phyloP scores from a whole-genome alignment of 2,888 invertebrate species.

The Liposcelis brunnea region DNA sequence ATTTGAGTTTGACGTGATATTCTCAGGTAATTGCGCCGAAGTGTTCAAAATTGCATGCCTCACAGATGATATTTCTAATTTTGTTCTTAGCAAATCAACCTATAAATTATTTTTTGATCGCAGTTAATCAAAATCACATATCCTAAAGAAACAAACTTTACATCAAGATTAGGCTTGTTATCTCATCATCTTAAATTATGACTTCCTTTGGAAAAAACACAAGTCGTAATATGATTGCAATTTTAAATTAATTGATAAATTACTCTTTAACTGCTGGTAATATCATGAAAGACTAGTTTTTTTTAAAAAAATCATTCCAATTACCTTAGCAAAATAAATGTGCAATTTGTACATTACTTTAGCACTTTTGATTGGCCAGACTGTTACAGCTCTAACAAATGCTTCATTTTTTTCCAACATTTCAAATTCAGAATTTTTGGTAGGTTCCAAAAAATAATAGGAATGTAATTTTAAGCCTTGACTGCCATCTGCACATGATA shows the following conservation, averaged over 20 bases:
- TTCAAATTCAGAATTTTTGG: background rate
- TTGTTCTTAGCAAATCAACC: conserved; percentile 26
- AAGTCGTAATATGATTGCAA: conserved; percentile 6
- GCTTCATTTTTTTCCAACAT: conserved; percentile 16
- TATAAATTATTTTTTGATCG: no score
- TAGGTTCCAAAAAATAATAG: background rate
- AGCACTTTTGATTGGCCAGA: conserved; percentile 45
- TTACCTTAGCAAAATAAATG: conserved; percentile 49
- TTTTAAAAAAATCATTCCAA: conserved; percentile 19
- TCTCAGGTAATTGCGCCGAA: conserved; percentile 28
- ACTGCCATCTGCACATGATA: conserved; percentile 36
- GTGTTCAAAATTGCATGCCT: conserved; percentile 29
- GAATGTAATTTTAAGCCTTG: conserved; percentile 27
- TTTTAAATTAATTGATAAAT: conserved; percentile 10
- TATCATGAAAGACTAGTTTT: conserved; percentile 19
- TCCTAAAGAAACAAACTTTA: background rate
- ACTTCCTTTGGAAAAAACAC: conserved; percentile 11
- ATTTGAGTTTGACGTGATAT: conserved; percentile 20
- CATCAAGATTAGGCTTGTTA: conserved; percentile 11
- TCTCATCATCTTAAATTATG: conserved; percentile 2
- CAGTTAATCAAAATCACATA: background rate
- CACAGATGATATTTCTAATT: conserved; percentile 27
- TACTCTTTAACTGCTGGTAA: background rate
- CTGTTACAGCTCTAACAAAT: conserved; percentile 34
- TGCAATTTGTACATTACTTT: conserved; percentile 50